Conservation (phyloP, 2,888 invertebrate genomes). For the Euplagia quadripunctaria region DNA sequence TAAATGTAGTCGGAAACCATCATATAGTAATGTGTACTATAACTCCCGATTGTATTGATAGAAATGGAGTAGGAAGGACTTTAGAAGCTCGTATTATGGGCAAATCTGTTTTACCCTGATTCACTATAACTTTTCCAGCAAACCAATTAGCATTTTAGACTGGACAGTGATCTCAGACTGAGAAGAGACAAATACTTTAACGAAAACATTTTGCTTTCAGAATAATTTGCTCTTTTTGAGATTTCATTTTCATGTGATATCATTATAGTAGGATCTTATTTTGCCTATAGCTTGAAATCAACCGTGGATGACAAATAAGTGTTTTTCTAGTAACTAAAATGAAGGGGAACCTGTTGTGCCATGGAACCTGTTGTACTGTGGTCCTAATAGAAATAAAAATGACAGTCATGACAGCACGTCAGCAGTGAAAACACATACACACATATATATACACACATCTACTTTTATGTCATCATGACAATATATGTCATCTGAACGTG, state of each 20-base stretch:
- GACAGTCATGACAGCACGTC: too few relatives aligned
- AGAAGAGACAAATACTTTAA: background rate
- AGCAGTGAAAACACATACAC: too few relatives aligned
- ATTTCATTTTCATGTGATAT: background rate
- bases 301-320: background rate
- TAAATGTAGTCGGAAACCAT: conserved; percentile 61
- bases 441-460: too few relatives aligned
- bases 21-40: conserved; percentile 65
- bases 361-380: too few relatives aligned
- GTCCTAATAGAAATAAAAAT: too few relatives aligned
- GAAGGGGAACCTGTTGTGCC: too few relatives aligned
- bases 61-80: background rate
- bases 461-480: too few relatives aligned
- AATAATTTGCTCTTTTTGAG: background rate
- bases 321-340: background rate
- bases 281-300: background rate
- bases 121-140: background rate
- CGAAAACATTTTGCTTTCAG: background rate
- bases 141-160: background rate
- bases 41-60: conserved; percentile 58
- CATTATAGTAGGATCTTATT: background rate
- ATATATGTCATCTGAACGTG: too few relatives aligned
- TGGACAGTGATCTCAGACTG: background rate
- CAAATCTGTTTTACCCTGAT: background rate
- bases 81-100: too few relatives aligned